These are phyloP conservation scores for Muntiacus reevesi DNA, from an alignment of 2,113 vertebrate genomes.

Conservation along the genomic window DNA sequence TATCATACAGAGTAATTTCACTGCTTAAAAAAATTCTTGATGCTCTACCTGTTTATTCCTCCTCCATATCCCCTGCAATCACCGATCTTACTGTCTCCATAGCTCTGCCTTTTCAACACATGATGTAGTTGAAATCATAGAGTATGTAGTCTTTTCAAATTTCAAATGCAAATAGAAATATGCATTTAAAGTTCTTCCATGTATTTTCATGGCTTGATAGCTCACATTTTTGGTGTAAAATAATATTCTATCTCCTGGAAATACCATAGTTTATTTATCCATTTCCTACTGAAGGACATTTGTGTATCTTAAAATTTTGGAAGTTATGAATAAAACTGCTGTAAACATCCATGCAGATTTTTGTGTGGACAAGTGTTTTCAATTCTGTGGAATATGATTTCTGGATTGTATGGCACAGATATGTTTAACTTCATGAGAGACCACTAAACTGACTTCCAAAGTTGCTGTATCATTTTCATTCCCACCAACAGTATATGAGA, in stretches of 20 bases:
- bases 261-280: background rate
- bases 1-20: background rate
- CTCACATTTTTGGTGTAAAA: background rate
- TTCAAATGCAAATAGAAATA: background rate
- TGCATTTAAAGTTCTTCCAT: background rate
- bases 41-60: background rate
- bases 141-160: background rate
- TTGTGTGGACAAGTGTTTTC: background rate
- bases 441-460: background rate
- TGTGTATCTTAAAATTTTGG: background rate
- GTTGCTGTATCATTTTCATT: background rate
- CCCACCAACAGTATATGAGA: background rate
- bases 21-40: background rate
- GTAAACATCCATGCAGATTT: background rate
- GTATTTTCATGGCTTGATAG: background rate
- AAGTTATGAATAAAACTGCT: background rate
- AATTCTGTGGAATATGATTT: background rate
- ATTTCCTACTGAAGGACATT: background rate
- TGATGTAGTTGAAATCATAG: background rate
- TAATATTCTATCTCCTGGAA: background rate
- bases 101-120: background rate
- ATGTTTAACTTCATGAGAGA: background rate
- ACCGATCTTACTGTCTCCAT: background rate
- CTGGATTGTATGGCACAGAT: background rate
- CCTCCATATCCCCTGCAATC: background rate